Conservation (phyloP, 2,113 vertebrate species). For the Pygoscelis antarcticus region DNA sequence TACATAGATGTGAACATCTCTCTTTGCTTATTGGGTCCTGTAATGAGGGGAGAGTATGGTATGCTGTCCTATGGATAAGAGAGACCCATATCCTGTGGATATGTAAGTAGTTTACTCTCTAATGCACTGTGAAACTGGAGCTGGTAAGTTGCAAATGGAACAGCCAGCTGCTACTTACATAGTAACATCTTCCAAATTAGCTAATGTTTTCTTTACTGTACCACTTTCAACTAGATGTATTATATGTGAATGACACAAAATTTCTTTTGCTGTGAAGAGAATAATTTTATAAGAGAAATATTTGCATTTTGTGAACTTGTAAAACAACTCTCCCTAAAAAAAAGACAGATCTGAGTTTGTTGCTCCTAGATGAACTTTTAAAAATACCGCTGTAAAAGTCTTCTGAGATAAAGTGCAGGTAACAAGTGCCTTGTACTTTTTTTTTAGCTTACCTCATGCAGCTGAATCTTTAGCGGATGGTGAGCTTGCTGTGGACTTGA, state of each 20-base stretch:
- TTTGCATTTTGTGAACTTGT: background rate
- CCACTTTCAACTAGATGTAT: background rate
- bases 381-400: background rate
- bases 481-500: background rate
- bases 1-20: background rate
- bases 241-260: background rate
- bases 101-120: background rate
- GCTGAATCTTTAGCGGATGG: background rate
- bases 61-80: background rate
- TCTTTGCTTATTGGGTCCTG: background rate
- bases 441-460: background rate
- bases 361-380: background rate
- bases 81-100: background rate
- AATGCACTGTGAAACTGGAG: background rate
- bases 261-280: background rate
- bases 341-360: background rate
- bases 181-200: background rate
- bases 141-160: background rate
- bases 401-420: background rate
- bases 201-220: background rate
- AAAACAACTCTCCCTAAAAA: background rate
- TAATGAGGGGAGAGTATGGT: background rate
- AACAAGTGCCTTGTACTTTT: background rate
- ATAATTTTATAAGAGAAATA: background rate
- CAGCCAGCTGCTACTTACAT: background rate